Evolutionary conservation across 2,888 invertebrate species (phyloP).

Genomic region (Drosophila subquinaria): DNA sequence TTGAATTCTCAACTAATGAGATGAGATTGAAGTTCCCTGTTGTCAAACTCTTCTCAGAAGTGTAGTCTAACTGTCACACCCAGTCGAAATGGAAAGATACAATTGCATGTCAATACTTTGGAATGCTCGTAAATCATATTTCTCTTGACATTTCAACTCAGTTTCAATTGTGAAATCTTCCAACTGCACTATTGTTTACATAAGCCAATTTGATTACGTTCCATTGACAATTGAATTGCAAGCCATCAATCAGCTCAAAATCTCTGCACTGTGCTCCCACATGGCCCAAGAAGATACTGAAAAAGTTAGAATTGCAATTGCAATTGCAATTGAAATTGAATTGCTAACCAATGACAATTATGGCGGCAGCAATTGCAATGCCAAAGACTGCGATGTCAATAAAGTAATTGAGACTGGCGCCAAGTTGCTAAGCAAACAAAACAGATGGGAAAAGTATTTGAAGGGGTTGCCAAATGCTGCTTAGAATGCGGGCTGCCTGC

Average conservation of each 20-base stretch:
- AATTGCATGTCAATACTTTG: conserved; percentile 17
- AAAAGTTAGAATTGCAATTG: conserved; percentile 34
- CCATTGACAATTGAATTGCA: conserved; percentile 69
- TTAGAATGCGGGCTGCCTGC: conserved; percentile 57
- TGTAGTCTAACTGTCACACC: not conserved
- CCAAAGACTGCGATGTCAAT: conserved; percentile 59
- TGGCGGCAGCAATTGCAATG: conserved; percentile 27
- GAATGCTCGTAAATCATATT: conserved; percentile 64
- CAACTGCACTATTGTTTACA: conserved; percentile 63
- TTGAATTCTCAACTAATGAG: conserved; percentile 17
- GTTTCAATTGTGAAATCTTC: conserved; percentile 54
- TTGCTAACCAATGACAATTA: conserved; percentile 51
- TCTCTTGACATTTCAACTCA: conserved; percentile 74
- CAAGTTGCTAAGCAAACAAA: conserved; percentile 58
- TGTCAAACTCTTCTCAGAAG: not conserved
- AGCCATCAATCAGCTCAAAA: conserved; percentile 68
- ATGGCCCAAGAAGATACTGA: conserved; percentile 5
- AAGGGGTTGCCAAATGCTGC: conserved; percentile 49
- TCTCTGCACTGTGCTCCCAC: conserved; percentile 24
- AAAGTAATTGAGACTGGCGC: conserved; percentile 80
- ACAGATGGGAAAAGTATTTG: conserved; percentile 37
- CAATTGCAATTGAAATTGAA: conserved; percentile 54
- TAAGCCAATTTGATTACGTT: conserved; percentile 74
- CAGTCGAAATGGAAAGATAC: conserved; percentile 9
- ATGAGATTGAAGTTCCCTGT: not conserved